Evolutionary conservation across 2,113 vertebrate genomes (phyloP).

Genomic region (Sisor rabdophorus): DNA sequence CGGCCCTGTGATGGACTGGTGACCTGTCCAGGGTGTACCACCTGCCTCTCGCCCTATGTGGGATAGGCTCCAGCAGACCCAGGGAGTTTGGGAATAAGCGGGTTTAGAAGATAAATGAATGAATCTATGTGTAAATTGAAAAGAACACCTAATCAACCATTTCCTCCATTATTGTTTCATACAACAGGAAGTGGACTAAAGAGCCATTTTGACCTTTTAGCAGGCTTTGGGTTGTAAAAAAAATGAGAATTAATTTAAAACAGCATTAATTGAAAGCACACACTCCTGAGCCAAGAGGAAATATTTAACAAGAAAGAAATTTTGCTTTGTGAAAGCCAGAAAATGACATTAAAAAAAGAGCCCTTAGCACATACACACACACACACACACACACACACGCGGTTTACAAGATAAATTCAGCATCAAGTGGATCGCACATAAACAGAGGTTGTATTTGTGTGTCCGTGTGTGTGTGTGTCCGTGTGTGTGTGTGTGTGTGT

Average conservation of each 20-base stretch:
- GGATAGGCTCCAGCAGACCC: too few relatives aligned
- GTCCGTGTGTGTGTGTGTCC: not conserved
- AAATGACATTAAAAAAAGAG: constrained; percentile 22
- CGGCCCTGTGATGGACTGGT: too few relatives aligned
- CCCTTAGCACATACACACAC: not conserved
- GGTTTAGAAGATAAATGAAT: too few relatives aligned
- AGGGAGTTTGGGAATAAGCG: too few relatives aligned
- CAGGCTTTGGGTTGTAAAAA: constrained; percentile 10
- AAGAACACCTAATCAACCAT: too few relatives aligned
- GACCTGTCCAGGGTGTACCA: too few relatives aligned
- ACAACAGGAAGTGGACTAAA: constrained; percentile 16
- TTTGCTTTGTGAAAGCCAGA: constrained; percentile 18
- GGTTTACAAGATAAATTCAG: too few relatives aligned
- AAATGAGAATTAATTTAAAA: constrained; percentile 35
- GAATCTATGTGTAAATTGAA: too few relatives aligned
- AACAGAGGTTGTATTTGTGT: constrained; percentile 12
- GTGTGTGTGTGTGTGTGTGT: constrained; percentile 38
- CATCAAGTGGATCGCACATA: constrained; percentile 13
- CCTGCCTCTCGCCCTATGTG: too few relatives aligned
- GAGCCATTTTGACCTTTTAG: constrained; percentile 25
- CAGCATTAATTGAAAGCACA: constrained; percentile 43
- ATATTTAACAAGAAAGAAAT: constrained; percentile 27
- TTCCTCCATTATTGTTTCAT: too few relatives aligned
- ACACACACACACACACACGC: constrained; percentile 56
- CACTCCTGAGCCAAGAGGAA: constrained; percentile 35